Conservation (phyloP, 2,797 vertebrate genomes). For the Sardinella longiceps region DNA sequence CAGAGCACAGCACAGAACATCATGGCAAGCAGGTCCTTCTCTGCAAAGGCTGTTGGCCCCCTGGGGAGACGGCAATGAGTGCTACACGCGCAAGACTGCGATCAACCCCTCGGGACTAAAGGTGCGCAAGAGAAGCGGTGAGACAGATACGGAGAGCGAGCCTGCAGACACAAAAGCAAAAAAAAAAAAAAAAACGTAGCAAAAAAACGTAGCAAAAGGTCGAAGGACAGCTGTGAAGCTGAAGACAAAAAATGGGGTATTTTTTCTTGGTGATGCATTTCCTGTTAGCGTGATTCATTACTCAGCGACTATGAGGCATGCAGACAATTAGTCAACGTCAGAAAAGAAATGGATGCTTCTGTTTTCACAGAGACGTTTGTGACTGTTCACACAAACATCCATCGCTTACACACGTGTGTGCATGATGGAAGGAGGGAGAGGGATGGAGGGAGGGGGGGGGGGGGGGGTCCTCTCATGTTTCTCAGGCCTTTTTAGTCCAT, state of each 20-base stretch:
- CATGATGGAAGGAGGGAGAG: background rate
- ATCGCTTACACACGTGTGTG: background rate
- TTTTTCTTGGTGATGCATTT: background rate
- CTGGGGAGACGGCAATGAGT: background rate
- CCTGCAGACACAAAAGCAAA: background rate
- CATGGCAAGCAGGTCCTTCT: conserved; percentile 54
- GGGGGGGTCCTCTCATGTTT: background rate
- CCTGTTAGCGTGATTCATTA: background rate
- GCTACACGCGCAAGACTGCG: conserved; percentile 38
- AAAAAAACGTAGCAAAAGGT: background rate
- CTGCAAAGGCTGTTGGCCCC: conserved; percentile 50
- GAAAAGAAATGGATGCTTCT: background rate
- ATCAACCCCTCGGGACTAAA: conserved; percentile 37
- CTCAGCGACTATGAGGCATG: background rate
- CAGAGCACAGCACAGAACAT: background rate
- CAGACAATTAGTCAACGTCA: background rate
- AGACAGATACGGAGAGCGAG: background rate
- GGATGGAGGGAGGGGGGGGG: background rate
- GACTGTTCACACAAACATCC: too few species aligned
- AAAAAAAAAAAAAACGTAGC: background rate
- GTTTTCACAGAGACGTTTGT: background rate
- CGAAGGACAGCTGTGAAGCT: background rate
- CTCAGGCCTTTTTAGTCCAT: background rate
- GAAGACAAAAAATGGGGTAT: background rate
- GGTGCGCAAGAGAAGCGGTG: background rate